phyloP scores from a whole-genome alignment of 2,888 invertebrate species.

The Branchipolynoe longqiensis region DNA sequence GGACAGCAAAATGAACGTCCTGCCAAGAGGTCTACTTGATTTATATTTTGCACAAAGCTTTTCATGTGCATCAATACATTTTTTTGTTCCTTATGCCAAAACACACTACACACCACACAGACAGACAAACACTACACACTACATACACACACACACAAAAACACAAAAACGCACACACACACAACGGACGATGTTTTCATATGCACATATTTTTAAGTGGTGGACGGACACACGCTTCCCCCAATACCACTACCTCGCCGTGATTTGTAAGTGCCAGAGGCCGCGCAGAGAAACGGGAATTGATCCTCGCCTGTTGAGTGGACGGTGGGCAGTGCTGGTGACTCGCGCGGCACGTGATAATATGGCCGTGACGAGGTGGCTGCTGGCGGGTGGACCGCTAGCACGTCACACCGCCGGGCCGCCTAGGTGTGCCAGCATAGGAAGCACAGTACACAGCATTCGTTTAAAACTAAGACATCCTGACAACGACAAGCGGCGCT shows the following conservation, averaged over 20 bases:
- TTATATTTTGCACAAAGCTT: constrained; percentile 49
- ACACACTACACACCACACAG: too few relatives aligned
- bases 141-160: too few relatives aligned
- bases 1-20: constrained; percentile 45
- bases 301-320: not conserved
- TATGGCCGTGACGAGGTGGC: constrained; percentile 13
- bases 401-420: not conserved
- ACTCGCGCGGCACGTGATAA: not conserved
- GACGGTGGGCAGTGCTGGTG: not conserved
- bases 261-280: constrained; percentile 43
- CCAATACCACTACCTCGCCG: constrained; percentile 9
- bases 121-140: too few relatives aligned
- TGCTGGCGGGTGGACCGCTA: too few relatives aligned
- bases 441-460: not conserved
- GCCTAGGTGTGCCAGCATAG: not conserved
- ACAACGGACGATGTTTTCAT: constrained; percentile 32
- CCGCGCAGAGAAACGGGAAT: not conserved
- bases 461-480: not conserved
- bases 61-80: constrained; percentile 33
- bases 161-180: too few relatives aligned
- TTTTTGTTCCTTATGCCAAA: constrained; percentile 43
- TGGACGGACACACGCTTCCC: constrained; percentile 41
- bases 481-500: not conserved
- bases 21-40: constrained; percentile 47
- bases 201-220: constrained; percentile 32